Base-by-base conservation (phyloP, 2,797 vertebrate genomes). In the Margarornis squamiger region DNA sequence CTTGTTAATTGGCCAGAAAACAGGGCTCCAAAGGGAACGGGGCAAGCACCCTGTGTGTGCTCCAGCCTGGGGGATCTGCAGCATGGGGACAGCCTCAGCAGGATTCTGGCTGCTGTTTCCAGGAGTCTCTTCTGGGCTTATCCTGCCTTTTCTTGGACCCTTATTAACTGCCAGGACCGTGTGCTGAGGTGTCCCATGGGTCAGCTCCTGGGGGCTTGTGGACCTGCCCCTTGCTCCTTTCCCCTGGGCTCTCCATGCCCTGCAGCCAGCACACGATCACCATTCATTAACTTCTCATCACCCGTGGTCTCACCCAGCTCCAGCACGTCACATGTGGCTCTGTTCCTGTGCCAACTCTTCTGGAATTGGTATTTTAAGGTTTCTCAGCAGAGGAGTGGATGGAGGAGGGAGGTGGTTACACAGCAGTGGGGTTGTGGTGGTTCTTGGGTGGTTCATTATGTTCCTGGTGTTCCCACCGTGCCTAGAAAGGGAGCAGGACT, bases 101-200 rank as follows among this genome's bases (percentile, higher is more conserved):
- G 59, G n/a, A 26, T 77, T 75, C 39, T 62, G 75, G 57, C 65
- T 63, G 43, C 77, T 66, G 12, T 67, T 92, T 19, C 55, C 68
- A 55, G 63, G 16, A 20, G 2, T 36, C 24, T 62, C 36, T 66
- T 65, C 43, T 41, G 59, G 48, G 36, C 46, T 73, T 32, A 1
- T 65, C 59, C 73, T 65, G 9, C 41, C 36, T 46, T 73, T 45
- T 27, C 68, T 49, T 2, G 7, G 41, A 4, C 34, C 7, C 0
- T 1, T 19, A 3, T n/a, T 30, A 41, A 32, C n/a, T 45, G 39
- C 13, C 13, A 58, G 45, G 0, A 0, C 16, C 0, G 1, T 57
- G 51, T 58, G 52, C 68, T 1, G 20, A 14, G 76, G 19, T 57
- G 32, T 70, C 29, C 43, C 36, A 12, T 10, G 36, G 57, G 49